These are phyloP conservation scores for Diogma glabrata DNA, from an alignment of 2,888 invertebrate species.

Conservation along the genomic window DNA sequence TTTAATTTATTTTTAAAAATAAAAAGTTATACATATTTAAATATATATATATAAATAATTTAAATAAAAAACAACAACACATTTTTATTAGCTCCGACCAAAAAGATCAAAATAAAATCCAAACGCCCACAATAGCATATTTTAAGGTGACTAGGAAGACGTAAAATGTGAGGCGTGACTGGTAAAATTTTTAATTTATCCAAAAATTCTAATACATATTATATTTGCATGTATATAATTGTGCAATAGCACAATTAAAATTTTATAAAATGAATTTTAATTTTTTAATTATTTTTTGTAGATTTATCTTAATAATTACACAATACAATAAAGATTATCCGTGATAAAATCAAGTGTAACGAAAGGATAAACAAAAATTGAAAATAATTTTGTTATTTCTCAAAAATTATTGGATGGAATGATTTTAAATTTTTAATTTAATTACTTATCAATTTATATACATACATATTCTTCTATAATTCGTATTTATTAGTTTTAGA, in stretches of 20 bases:
- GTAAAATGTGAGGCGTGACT: constrained; percentile 12
- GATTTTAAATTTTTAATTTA: too few relatives aligned
- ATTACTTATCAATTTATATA: too few relatives aligned
- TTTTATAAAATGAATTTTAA: not conserved
- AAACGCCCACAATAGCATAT: constrained; percentile 12
- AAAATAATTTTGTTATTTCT: constrained; percentile 2
- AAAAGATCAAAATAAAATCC: not conserved
- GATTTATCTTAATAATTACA: constrained; percentile 4
- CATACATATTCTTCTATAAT: constrained; percentile 11
- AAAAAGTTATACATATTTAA: too few relatives aligned
- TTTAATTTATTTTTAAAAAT: too few relatives aligned
- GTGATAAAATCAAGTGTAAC: not conserved
- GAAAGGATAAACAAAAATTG: not conserved
- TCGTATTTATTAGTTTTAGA: too few relatives aligned
- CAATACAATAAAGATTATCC: not conserved
- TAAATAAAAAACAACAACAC: too few relatives aligned
- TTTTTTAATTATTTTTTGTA: not conserved
- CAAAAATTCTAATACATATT: not conserved
- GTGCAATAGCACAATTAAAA: constrained; percentile 7
- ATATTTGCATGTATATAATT: not conserved
- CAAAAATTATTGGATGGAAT: constrained; percentile 16
- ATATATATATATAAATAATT: too few relatives aligned
- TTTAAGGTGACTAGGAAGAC: constrained; percentile 16
- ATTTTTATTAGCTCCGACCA: too few relatives aligned
- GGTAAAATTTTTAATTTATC: too few relatives aligned